Percentiles rank a stretch among this genome's conserved stretches.
phyloP scores from a whole-genome alignment of 2,113 vertebrate genomes.

The Colossoma macropomum region DNA sequence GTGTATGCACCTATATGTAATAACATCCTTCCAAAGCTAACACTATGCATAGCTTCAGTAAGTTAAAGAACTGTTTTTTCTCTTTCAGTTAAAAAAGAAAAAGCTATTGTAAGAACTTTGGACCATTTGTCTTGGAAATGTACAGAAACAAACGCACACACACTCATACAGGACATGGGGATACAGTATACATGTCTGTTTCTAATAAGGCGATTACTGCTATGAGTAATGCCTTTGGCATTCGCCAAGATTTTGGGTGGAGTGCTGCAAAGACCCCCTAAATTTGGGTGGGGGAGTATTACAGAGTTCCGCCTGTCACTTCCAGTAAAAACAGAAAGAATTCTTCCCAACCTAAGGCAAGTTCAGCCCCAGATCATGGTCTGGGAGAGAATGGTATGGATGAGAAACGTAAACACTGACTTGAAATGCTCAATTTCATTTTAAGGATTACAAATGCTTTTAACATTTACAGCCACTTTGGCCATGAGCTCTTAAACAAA shows the following conservation, averaged over 20 bases:
- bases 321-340: constrained; percentile 13
- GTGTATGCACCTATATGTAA: no score
- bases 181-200: constrained; percentile 59
- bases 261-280: constrained; percentile 65
- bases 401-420: constrained; percentile 60
- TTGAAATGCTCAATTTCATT: constrained; percentile 58
- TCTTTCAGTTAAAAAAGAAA: no score
- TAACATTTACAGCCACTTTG: constrained; percentile 39
- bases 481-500: neutral
- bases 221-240: constrained; percentile 62
- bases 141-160: neutral
- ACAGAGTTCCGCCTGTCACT: constrained; percentile 42
- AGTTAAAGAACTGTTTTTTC: no score
- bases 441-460: constrained; percentile 40
- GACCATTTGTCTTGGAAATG: neutral
- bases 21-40: no score
- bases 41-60: no score
- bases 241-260: constrained; percentile 60
- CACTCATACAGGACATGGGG: neutral
- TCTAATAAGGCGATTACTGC: constrained; percentile 60
- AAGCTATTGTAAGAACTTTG: no score
- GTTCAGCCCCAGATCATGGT: constrained; percentile 57
- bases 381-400: constrained; percentile 52
- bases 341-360: constrained; percentile 40
- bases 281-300: constrained; percentile 63